Evolutionary conservation across 2,888 invertebrate species (phyloP), one percentile per base, ranked within the genome.

Genomic region (Pristionchus entomophagus): DNA sequence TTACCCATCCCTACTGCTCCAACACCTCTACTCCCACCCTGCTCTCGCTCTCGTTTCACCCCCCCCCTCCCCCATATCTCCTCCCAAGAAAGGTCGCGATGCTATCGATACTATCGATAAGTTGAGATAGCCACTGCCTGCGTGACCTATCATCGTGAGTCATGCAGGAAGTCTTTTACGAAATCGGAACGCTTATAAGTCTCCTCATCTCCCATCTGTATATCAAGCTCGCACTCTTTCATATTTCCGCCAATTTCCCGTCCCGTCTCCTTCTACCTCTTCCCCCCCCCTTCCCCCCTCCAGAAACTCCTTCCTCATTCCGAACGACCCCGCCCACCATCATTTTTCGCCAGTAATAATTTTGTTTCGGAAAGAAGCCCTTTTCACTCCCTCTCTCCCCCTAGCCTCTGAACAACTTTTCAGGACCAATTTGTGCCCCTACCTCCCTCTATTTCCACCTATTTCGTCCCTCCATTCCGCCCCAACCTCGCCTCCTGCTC

Each of bases 391-490:
- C n/a, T 29, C 62, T 45, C 45, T 26, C 26, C 19, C n/a, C 45
- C 35, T 41, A n/a, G n/a, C 29, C 22, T n/a, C 45, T 29, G 41
- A 77, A 77, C 49, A 77, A 77, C 49, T 45, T n/a, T 77, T 77
- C 29, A 26, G 77, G 49, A 77, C 45, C 77, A 77, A 41, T 77
- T 77, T 77, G 41, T 29, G 26, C 45, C 49, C 12, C 38, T n/a
- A 35, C 29, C 22, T 38, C n/a, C 77, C 45, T 41, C 45, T 26
- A 77, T n/a, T 41, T 77, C 49, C 49, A 77, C 77, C 77, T 77
- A 41, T 45, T 49, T 77, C 45, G 41, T 29, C 77, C 45, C 35
- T 77, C n/a, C 77, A 41, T 77, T 49, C 49, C 45, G 41, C 77
- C 77, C 77, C 29, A 22, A 26, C 8, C 45, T 26, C 29, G 19